Evolutionary conservation across 1,140 invertebrate genomes (phyloP), one percentile per base, ranked within the genome.

Genomic region (Bemisia tabaci): DNA sequence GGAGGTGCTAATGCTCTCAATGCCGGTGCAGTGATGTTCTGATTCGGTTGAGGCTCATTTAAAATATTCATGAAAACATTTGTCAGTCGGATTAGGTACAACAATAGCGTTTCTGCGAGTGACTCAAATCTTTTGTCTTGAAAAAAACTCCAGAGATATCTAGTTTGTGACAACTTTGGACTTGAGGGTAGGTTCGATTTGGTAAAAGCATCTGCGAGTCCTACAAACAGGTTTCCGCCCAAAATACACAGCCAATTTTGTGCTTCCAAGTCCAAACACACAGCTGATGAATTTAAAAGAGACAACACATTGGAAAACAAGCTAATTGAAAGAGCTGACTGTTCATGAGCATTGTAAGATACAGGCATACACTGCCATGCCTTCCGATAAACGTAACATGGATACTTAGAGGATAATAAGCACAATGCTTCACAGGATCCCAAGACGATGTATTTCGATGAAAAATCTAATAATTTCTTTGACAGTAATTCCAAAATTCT

Each of bases 211-310:
- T 48, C 33, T 9, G 33, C 33, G 33, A 48, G 33, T 48, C 87
- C 87, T 60, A 82, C 80, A 63, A 86, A 81, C 0, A 90, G 72
- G 77, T 89, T 88, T 59, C 84, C 84, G 62, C 81, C 79, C 21
- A 90, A 73, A 26, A 80, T 74, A 2, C 89, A 74, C 2, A 86
- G 74, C 73, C 85, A 81, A 65, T 81, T 79, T 69, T 89, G 87
- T 60, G 81, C 81, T 12, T 80, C 75, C 1, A 90, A 74, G 72
- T 90, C 87, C 59, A 87, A 77, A 61, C 82, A 81, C 2, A 85
- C 72, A 11, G 81, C 75, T 1, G 85, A 83, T 33, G 80, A 82
- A 0, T 78, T 82, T 12, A 88, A 70, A 2, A 88, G 70, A 27
- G 80, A 79, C 11, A 88, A 22, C 12, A 68, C 59, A 65, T 68